Evolutionary conservation across 2,113 vertebrate genomes (phyloP).

Genomic region (Falcunculus frontatus): DNA sequence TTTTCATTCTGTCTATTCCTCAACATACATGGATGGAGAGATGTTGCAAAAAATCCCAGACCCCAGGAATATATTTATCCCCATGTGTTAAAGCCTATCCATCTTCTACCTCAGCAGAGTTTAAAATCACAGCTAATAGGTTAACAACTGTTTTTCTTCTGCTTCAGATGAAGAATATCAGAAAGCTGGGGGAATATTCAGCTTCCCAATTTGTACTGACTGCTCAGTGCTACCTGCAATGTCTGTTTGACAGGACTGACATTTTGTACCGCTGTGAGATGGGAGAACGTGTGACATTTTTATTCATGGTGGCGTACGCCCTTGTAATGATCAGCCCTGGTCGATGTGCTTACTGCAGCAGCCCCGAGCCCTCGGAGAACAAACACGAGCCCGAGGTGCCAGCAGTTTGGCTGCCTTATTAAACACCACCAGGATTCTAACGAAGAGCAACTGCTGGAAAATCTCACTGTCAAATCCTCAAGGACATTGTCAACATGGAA

Average conservation of each 20-base stretch:
- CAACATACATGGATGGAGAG: slow-evolving; percentile 38
- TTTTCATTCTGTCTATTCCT: not conserved
- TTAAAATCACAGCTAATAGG: slow-evolving; percentile 84
- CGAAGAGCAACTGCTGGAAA: slow-evolving; percentile 86
- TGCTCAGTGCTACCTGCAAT: slow-evolving; percentile 81
- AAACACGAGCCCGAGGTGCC: slow-evolving; percentile 79
- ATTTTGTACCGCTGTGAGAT: slow-evolving; percentile 83
- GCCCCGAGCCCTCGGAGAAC: slow-evolving; percentile 82
- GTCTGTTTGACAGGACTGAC: slow-evolving; percentile 86
- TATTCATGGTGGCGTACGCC: slow-evolving; percentile 84
- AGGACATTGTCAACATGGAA: slow-evolving; percentile 81
- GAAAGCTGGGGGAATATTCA: slow-evolving; percentile 81
- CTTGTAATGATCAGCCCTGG: slow-evolving; percentile 88
- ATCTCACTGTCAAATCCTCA: slow-evolving; percentile 88
- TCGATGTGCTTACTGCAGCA: slow-evolving; percentile 83
- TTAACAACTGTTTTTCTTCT: slow-evolving; percentile 87
- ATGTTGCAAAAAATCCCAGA: slow-evolving; percentile 63
- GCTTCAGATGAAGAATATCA: slow-evolving; percentile 85
- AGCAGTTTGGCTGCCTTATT: slow-evolving; percentile 83
- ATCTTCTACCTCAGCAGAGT: slow-evolving; percentile 71
- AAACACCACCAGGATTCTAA: slow-evolving; percentile 84
- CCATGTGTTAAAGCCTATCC: slow-evolving; percentile 70
- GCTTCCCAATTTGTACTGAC: slow-evolving; percentile 85
- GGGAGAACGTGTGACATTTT: slow-evolving; percentile 84
- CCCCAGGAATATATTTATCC: slow-evolving; percentile 66